Percentiles rank a stretch among this genome's conserved stretches.
phyloP scores from a whole-genome alignment of 2,888 invertebrate species.

The Portevinia maculata region DNA sequence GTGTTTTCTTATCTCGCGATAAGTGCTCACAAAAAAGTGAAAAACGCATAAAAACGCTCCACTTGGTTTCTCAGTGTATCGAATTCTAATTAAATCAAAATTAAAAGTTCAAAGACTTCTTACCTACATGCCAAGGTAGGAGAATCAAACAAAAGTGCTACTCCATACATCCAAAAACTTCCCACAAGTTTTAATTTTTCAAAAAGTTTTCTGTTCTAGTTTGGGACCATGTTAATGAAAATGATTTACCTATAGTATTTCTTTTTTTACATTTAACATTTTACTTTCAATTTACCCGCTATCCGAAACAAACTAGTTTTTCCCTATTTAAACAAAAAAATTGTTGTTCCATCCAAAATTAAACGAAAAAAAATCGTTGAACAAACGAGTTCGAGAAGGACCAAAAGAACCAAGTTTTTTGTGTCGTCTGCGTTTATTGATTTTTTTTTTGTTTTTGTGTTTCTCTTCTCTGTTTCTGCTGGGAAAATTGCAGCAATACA shows the following conservation, averaged over 20 bases:
- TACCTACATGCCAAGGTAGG: conserved; percentile 73
- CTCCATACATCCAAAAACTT: conserved; percentile 12
- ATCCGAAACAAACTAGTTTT: conserved; percentile 34
- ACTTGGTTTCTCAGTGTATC: conserved; percentile 35
- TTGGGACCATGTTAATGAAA: conserved; percentile 24
- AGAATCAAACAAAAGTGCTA: conserved; percentile 43
- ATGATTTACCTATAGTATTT: not conserved
- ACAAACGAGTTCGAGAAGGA: conserved; percentile 17
- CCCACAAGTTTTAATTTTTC: conserved; percentile 23
- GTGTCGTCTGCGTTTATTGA: conserved; percentile 72
- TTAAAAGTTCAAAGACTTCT: conserved; percentile 70
- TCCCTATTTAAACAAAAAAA: conserved; percentile 23
- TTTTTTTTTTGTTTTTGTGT: conserved; percentile 62
- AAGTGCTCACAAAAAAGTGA: conserved; percentile 36
- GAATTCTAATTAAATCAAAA: conserved; percentile 47
- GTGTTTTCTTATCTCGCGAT: conserved; percentile 5
- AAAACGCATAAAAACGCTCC: conserved; percentile 2
- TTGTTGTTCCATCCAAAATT: conserved; percentile 42
- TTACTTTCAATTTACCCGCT: conserved; percentile 38
- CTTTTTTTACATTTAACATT: conserved; percentile 24
- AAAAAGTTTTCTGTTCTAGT: conserved; percentile 31
- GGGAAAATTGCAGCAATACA: conserved; percentile 44
- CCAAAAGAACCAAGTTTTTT: conserved; percentile 42
- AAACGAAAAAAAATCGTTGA: conserved; percentile 6
- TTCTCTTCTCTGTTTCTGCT: conserved; percentile 51